These are phyloP conservation scores for Ceyx margarethae DNA, from an alignment of 2,113 vertebrate species.

Conservation along the genomic window DNA sequence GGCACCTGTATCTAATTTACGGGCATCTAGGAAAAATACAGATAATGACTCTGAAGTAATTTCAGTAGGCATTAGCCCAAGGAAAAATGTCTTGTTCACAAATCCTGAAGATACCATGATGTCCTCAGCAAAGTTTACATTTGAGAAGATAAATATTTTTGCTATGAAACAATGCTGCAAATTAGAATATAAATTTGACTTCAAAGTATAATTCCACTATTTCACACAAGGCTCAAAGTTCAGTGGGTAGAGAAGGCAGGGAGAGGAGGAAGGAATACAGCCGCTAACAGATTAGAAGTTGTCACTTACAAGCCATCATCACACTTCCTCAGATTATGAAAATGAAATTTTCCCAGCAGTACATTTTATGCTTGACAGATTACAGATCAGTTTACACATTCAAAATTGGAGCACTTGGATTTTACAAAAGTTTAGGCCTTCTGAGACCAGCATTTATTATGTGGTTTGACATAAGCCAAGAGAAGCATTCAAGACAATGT, in stretches of 20 bases:
- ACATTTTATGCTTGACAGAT: constrained; percentile 61
- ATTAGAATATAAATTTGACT: neutral
- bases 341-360: constrained; percentile 45
- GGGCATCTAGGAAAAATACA: neutral
- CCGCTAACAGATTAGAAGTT: constrained; percentile 21
- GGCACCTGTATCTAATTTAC: neutral
- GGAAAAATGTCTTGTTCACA: neutral
- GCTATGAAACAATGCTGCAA: neutral
- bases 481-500: constrained; percentile 14
- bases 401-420: neutral
- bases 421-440: constrained; percentile 18
- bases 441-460: neutral
- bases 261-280: neutral
- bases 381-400: constrained; percentile 42
- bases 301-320: constrained; percentile 35
- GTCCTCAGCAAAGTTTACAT: neutral
- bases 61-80: neutral
- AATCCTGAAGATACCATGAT: neutral
- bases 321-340: constrained; percentile 56
- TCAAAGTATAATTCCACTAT: neutral
- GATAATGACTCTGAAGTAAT: neutral
- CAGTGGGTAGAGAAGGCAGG: neutral
- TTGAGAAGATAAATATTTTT: neutral
- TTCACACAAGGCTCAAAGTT: constrained; percentile 8
- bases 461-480: neutral